Base-by-base conservation (phyloP, 2,888 invertebrate genomes). In the Drosophila rellima region DNA sequence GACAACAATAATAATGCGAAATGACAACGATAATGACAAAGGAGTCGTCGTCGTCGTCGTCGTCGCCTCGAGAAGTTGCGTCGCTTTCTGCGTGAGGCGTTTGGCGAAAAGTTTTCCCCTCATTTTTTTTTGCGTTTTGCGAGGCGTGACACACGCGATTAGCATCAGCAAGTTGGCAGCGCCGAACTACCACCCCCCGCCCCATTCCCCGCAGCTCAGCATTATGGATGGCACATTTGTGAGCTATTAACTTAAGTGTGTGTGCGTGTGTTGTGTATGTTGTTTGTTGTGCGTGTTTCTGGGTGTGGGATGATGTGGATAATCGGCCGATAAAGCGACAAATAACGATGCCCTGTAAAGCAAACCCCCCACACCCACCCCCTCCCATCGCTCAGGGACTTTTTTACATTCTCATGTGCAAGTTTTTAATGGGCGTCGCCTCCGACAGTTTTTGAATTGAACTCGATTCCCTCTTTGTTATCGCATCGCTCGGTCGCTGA, bases 251-350 rank as follows among this genome's bases (percentile, higher is more conserved):
- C 65, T 81, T 70, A 73, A 77, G 82, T 70, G 72, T 70, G 66
- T 60, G 76, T 64, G 45, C 47, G 54, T 66, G 61, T 61, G 40
- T 51, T 71, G 37, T 63, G 55, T 47, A 50, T 60, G 62, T 50
- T 50, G 40, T 47, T 52, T 60, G 62, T 50, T 50, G 40, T 40
- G 40, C 11, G 40, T 40, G 40, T 18, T 18, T 20, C 33, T 39
- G 29, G 29, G 42, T 52, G 37, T 68, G 54, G 23, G 13, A n/a
- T 37, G 62, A 64, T 64, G 70, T 75, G 71, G 74, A 80, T 84
- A 84, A 84, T 84, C 84, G 82, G 61, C 63, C 82, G 80, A 84
- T 84, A 84, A 87, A 70, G 84, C 78, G 78, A 78, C 78, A 86
- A 83, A 82, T 85, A 65, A 74, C 65, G 64, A 40, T 48, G 56